Conservation (phyloP, 2,113 vertebrate genomes). For the Myrmophylax atrothorax region DNA sequence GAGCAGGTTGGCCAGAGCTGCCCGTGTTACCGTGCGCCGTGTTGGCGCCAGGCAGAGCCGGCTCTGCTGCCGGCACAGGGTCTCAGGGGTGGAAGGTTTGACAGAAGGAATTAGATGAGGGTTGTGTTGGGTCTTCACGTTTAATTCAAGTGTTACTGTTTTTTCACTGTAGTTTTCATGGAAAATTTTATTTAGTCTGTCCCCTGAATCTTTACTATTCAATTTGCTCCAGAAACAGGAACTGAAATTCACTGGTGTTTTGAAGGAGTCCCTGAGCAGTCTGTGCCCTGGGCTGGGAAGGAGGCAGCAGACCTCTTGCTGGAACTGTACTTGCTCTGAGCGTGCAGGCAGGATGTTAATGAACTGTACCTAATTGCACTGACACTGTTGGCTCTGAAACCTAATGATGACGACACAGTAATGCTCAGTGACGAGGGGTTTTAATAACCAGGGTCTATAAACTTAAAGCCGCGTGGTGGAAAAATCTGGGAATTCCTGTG, state of each 20-base stretch:
- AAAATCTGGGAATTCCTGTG: fast-evolving
- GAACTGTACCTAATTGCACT: not conserved
- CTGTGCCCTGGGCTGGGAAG: not conserved
- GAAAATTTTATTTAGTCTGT: not conserved
- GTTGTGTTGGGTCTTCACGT: not conserved
- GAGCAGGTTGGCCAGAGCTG: not conserved
- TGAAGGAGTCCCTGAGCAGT: not conserved
- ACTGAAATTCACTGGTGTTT: not conserved
- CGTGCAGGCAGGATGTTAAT: not conserved
- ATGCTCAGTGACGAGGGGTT: not conserved
- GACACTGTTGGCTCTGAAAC: conserved; percentile 6
- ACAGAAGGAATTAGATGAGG: not conserved
- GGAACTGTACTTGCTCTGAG: not conserved
- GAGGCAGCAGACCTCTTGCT: not conserved
- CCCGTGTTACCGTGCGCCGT: fast-evolving
- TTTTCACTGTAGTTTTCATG: not conserved
- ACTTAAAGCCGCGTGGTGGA: not conserved
- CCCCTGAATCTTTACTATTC: not conserved
- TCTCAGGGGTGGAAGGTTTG: not conserved
- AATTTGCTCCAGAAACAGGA: not conserved
- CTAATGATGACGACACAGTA: not conserved
- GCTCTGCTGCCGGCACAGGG: not conserved
- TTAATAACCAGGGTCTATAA: not conserved
- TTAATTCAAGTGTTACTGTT: not conserved
- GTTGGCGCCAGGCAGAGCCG: fast-evolving